Percentiles rank a stretch among this genome's conserved stretches.
Evolutionary conservation across 2,113 vertebrate genomes (phyloP).

Genomic region (Paradoxurus hermaphroditus): DNA sequence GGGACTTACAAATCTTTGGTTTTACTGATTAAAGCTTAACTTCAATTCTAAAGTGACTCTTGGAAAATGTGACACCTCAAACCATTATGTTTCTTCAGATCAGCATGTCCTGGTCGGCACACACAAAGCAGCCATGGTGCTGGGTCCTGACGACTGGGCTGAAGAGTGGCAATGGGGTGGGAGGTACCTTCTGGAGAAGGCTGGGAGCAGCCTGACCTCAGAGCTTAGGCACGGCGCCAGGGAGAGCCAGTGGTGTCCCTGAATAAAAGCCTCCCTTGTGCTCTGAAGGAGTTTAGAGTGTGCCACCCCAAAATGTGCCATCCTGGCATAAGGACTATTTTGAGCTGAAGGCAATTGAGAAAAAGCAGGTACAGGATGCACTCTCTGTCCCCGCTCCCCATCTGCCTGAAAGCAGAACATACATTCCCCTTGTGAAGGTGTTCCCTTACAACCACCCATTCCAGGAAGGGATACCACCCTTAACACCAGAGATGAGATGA

Average conservation of each 20-base stretch:
- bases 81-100: neutral
- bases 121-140: neutral
- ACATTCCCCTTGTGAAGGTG: neutral
- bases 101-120: neutral
- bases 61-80: neutral
- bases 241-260: neutral
- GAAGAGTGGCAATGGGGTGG: neutral
- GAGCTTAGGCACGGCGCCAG: neutral
- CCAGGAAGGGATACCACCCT: neutral
- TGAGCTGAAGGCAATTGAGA: neutral
- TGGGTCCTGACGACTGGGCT: neutral
- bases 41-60: constrained; percentile 23
- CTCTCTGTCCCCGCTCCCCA: neutral
- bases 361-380: neutral
- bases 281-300: neutral
- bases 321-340: neutral
- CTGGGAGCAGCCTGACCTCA: neutral
- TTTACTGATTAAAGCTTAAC: neutral
- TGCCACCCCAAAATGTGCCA: neutral
- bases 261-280: neutral
- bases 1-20: neutral
- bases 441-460: neutral
- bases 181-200: neutral
- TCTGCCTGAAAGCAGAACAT: neutral
- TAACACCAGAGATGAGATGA: neutral